A percentile compares a stretch with the other conserved stretches of the same genome.
phyloP scores from a whole-genome alignment of 2,888 invertebrate species.

The Eupithecia subfuscata region DNA sequence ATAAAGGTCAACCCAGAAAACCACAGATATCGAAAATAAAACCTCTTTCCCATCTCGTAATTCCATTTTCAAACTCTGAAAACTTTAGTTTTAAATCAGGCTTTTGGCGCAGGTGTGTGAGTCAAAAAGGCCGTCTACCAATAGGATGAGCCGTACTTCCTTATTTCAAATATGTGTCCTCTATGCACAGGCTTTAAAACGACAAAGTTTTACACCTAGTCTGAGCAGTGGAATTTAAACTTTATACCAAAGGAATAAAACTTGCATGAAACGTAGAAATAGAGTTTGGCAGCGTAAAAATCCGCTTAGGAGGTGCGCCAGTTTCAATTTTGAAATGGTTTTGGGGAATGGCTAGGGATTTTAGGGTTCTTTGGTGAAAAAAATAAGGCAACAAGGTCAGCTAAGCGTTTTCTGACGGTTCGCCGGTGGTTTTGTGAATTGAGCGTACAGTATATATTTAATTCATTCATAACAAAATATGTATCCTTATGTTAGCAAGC shows the following conservation, averaged over 20 bases:
- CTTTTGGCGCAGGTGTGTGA: constrained; percentile 46
- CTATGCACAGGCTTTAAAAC: constrained; percentile 63
- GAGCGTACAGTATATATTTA: not conserved
- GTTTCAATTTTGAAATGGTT: constrained; percentile 78
- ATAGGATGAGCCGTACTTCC: constrained; percentile 68
- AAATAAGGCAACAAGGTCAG: not conserved
- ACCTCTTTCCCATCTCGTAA: constrained; percentile 1
- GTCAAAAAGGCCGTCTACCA: constrained; percentile 54
- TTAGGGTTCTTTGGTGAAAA: constrained; percentile 30
- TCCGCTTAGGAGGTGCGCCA: constrained; percentile 71
- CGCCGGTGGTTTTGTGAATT: not conserved
- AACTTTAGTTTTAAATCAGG: constrained; percentile 34
- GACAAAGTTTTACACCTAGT: constrained; percentile 30
- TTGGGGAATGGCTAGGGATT: constrained; percentile 62
- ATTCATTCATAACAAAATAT: not conserved
- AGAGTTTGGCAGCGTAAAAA: constrained; percentile 59
- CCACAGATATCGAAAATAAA: constrained; percentile 7
- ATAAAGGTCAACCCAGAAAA: not conserved
- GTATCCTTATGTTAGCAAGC: not conserved
- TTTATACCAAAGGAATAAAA: constrained; percentile 40
- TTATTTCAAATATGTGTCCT: constrained; percentile 74
- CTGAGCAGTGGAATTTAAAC: constrained; percentile 39
- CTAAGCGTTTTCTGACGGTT: not conserved
- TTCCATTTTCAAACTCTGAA: constrained; percentile 19
- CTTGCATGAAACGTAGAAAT: constrained; percentile 28